Percentiles rank a stretch among this genome's conserved stretches.
These are phyloP conservation scores for Dasypogon diadema DNA, from an alignment of 2,888 invertebrate species.

Conservation along the genomic window DNA sequence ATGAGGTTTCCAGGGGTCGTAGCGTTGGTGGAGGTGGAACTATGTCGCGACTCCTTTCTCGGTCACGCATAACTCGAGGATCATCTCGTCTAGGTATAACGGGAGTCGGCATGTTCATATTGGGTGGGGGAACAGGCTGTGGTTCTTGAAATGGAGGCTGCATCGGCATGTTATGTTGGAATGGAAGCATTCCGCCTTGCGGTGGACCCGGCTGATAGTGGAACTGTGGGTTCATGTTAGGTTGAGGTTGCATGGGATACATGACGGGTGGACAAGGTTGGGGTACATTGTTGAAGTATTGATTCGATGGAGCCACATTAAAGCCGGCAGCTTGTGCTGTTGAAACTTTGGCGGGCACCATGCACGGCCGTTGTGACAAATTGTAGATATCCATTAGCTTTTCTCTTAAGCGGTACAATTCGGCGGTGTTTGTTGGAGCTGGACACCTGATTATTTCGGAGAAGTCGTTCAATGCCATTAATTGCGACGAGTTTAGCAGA, in stretches of 20 bases:
- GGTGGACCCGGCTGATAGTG: neutral
- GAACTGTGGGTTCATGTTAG: neutral
- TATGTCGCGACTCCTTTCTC: neutral
- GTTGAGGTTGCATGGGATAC: neutral
- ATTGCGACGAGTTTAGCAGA: slow-evolving; percentile 51
- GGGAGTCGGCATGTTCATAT: neutral
- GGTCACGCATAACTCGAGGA: neutral
- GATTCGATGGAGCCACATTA: neutral
- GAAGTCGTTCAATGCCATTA: slow-evolving; percentile 53
- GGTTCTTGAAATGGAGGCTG: neutral
- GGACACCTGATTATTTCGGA: slow-evolving; percentile 43
- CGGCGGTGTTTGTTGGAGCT: slow-evolving; percentile 26
- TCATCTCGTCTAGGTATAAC: neutral
- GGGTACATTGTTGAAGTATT: neutral
- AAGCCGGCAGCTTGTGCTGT: neutral
- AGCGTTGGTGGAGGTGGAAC: neutral
- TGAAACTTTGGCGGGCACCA: slow-evolving; percentile 10
- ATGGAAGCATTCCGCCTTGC: neutral
- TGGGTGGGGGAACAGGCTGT: slow-evolving; percentile 20
- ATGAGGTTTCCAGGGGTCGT: neutral
- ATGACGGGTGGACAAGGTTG: neutral
- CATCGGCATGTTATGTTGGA: neutral
- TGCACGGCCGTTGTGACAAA: neutral
- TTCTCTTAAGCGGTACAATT: slow-evolving; percentile 43
- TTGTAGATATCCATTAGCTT: slow-evolving; percentile 51